These are phyloP conservation scores for Pangasius mekongensis DNA, from an alignment of 2,797 vertebrate genomes.

Conservation along the genomic window DNA sequence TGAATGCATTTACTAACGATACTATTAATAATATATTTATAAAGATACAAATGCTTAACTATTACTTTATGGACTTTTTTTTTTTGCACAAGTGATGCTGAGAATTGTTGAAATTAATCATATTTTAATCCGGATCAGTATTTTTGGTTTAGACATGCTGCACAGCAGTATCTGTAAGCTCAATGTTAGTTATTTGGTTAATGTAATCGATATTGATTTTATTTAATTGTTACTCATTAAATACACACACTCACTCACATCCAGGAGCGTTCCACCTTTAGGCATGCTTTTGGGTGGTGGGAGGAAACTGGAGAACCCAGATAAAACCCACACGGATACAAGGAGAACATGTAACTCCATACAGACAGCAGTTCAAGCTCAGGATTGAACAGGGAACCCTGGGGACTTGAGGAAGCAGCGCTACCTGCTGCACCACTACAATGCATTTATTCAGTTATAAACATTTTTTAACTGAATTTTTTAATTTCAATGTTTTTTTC, in stretches of 20 bases:
- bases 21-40: too few species aligned
- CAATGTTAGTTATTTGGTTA: too few species aligned
- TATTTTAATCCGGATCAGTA: too few species aligned
- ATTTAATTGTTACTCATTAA: neutral
- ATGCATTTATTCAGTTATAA: neutral
- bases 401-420: neutral
- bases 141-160: too few species aligned
- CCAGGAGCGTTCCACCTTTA: neutral
- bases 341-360: neutral
- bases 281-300: neutral
- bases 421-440: neutral
- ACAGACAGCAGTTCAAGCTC: neutral
- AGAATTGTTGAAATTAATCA: too few species aligned
- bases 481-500: neutral
- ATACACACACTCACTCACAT: neutral
- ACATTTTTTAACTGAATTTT: too few species aligned
- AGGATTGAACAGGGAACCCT: neutral
- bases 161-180: too few species aligned
- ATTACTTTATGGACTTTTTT: too few species aligned
- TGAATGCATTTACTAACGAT: too few species aligned
- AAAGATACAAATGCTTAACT: too few species aligned
- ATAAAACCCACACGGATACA: neutral
- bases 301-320: neutral
- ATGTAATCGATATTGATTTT: neutral
- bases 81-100: too few species aligned